phyloP scores from a whole-genome alignment of 2,113 vertebrate genomes.

The Peucedramus taeniatus region DNA sequence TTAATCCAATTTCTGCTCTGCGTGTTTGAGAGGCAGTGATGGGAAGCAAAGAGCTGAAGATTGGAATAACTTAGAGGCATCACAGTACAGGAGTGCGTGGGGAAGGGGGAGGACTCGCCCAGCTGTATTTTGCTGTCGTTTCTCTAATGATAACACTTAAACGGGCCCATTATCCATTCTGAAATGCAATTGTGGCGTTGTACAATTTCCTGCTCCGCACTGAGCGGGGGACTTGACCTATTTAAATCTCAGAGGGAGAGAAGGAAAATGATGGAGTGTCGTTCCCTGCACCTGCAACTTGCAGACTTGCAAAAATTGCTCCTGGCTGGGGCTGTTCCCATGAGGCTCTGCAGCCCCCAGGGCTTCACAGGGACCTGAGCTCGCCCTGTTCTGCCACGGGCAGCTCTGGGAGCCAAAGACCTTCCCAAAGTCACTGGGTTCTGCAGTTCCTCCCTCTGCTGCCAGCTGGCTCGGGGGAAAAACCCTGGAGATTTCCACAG shows the following conservation, averaged over 20 bases:
- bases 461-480: accelerated
- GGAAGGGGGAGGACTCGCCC: not conserved
- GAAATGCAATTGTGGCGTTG: not conserved
- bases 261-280: not conserved
- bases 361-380: not conserved
- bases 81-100: not conserved
- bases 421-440: accelerated
- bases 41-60: not conserved
- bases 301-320: not conserved
- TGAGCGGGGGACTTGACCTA: not conserved
- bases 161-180: not conserved
- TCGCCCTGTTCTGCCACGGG: accelerated
- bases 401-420: not conserved
- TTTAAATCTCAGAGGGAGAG: not conserved
- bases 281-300: not conserved
- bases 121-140: not conserved
- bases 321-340: accelerated
- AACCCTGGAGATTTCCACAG: accelerated
- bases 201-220: not conserved
- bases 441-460: not conserved
- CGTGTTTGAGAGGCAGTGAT: not conserved
- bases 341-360: accelerated
- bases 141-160: not conserved
- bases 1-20: not conserved
- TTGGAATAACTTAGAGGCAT: not conserved